A percentile compares a stretch with the other conserved stretches of the same genome.
Conservation (phyloP, 2,888 invertebrate species). For the Pammene aurita region DNA sequence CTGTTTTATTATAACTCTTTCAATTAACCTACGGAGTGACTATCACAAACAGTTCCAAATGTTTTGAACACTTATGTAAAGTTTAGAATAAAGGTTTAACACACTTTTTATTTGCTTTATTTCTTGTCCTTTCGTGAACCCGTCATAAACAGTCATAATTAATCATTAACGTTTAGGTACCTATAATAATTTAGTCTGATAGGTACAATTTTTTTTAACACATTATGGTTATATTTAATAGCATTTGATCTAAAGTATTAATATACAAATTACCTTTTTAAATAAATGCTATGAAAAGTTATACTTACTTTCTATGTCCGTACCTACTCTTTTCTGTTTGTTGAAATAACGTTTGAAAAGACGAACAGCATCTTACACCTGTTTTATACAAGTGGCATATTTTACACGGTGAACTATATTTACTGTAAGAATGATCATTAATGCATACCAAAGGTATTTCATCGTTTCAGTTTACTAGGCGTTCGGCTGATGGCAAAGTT, state of each 20-base stretch:
- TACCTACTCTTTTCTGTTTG: too few species aligned
- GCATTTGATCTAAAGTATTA: too few species aligned
- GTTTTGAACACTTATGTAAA: not conserved
- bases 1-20: not conserved
- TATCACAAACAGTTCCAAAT: not conserved
- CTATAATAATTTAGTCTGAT: not conserved
- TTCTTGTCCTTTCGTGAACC: constrained; percentile 10
- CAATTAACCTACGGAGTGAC: not conserved
- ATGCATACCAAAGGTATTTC: constrained; percentile 12
- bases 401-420: not conserved
- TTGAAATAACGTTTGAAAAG: too few species aligned
- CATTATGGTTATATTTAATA: too few species aligned
- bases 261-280: too few species aligned
- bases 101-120: constrained; percentile 20
- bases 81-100: constrained; percentile 13
- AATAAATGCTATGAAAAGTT: too few species aligned
- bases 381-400: not conserved
- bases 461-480: constrained; percentile 32
- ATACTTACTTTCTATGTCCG: too few species aligned
- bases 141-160: not conserved
- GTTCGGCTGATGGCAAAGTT: constrained; percentile 21
- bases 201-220: not conserved
- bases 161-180: not conserved
- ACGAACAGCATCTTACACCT: not conserved
- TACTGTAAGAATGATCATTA: not conserved